phyloP scores from a whole-genome alignment of 92 coral and sea anemone genomes.

The Zoanthus gigantus region DNA sequence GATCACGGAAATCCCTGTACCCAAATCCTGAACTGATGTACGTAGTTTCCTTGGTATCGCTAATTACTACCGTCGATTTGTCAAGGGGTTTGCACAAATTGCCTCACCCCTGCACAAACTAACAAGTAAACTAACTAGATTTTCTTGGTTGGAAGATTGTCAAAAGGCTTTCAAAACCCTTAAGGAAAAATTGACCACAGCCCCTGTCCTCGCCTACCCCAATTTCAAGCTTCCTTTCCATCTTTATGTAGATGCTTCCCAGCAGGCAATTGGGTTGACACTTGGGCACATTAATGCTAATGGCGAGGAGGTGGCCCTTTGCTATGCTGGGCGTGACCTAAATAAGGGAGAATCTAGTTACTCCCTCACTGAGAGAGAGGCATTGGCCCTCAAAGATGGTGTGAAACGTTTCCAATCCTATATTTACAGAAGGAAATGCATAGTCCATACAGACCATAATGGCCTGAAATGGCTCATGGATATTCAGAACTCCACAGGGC shows the following conservation, averaged over 20 bases:
- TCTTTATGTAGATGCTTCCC: constrained; percentile 35
- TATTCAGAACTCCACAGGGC: constrained; percentile 29
- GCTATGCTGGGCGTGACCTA: constrained; percentile 56
- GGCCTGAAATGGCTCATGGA: constrained; percentile 42
- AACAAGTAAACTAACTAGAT: constrained; percentile 39
- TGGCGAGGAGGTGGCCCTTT: constrained; percentile 40
- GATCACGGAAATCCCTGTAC: neutral
- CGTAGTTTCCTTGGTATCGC: constrained; percentile 55
- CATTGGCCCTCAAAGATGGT: constrained; percentile 46
- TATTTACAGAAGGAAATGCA: constrained; percentile 15
- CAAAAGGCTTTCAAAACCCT: constrained; percentile 49
- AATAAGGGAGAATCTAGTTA: constrained; percentile 47
- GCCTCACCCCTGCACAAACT: constrained; percentile 55
- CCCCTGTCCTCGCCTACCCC: constrained; percentile 64
- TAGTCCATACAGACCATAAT: constrained; percentile 38
- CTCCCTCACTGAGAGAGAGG: constrained; percentile 49
- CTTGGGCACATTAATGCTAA: neutral
- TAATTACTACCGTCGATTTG: constrained; percentile 72
- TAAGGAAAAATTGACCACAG: constrained; percentile 42
- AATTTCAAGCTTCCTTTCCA: constrained; percentile 35
- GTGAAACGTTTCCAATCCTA: constrained; percentile 44
- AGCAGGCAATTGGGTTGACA: constrained; percentile 31
- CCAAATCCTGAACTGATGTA: neutral
- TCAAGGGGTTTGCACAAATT: constrained; percentile 54
- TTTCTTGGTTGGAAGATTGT: constrained; percentile 53